A percentile compares a stretch with the other conserved stretches of the same genome.
Evolutionary conservation across 2,888 invertebrate species (phyloP).

Genomic region (Ectemnius continuus): DNA sequence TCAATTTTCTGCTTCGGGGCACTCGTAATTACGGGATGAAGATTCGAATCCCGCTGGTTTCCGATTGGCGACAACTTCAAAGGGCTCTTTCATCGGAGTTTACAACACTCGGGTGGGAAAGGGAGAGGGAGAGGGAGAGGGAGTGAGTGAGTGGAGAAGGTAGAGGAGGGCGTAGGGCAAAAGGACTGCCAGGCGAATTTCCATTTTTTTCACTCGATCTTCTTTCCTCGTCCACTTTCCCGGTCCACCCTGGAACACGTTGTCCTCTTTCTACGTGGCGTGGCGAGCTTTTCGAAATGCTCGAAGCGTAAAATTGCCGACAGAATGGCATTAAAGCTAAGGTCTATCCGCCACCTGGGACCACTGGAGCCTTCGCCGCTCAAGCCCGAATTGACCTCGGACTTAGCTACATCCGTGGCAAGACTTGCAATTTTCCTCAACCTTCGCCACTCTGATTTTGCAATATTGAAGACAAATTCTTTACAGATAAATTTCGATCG

Average conservation of each 20-base stretch:
- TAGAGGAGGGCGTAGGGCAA: conserved; percentile 9
- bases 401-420: conserved; percentile 2
- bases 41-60: conserved; percentile 52
- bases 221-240: neutral
- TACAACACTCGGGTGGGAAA: conserved; percentile 40
- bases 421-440: conserved; percentile 14
- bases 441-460: neutral
- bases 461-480: no score
- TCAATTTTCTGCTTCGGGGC: conserved; percentile 52
- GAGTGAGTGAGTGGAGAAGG: no score
- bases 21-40: conserved; percentile 58
- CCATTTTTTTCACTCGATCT: conserved; percentile 42
- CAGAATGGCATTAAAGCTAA: conserved; percentile 68
- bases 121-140: neutral
- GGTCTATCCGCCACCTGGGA: conserved; percentile 59
- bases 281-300: conserved; percentile 64
- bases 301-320: conserved; percentile 72
- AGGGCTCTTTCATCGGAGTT: conserved; percentile 56
- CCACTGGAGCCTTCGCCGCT: conserved; percentile 6
- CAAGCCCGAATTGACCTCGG: neutral
- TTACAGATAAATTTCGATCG: no score
- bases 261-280: conserved; percentile 16
- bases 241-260: conserved; percentile 4
- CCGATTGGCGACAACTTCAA: conserved; percentile 58
- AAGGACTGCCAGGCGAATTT: conserved; percentile 50